Percentiles rank a stretch among this genome's conserved stretches.
Conservation (phyloP, 2,888 invertebrate genomes). For the Oligia fasciuncula region DNA sequence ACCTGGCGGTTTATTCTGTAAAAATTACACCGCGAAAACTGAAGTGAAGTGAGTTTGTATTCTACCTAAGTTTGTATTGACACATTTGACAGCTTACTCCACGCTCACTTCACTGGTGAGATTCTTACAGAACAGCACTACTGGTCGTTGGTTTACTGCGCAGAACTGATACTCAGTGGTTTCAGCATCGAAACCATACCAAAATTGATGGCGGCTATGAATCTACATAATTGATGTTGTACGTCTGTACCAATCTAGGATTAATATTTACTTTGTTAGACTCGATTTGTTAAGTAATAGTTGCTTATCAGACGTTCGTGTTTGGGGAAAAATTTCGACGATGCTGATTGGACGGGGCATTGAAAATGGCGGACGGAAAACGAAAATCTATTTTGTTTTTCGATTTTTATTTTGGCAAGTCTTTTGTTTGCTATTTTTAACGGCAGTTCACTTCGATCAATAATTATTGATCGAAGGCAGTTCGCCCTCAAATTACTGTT, state of each 20-base stretch:
- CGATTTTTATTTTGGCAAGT: background rate
- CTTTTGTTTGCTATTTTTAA: background rate
- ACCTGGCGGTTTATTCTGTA: too few relatives aligned
- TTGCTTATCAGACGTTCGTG: slow-evolving; percentile 53
- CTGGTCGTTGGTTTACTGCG: background rate
- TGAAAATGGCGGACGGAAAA: slow-evolving; percentile 20
- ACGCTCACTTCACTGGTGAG: background rate
- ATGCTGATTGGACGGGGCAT: slow-evolving; percentile 60
- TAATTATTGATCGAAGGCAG: too few relatives aligned
- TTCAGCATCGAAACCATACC: slow-evolving; percentile 6
- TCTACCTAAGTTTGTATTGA: background rate
- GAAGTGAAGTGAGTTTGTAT: background rate
- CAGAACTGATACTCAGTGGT: background rate
- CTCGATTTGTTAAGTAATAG: slow-evolving; percentile 64
- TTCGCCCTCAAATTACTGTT: background rate
- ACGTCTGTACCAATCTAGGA: slow-evolving; percentile 43
- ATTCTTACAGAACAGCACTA: background rate
- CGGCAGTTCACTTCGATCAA: background rate
- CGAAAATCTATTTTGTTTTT: background rate
- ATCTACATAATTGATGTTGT: slow-evolving; percentile 63
- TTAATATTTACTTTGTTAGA: slow-evolving; percentile 62
- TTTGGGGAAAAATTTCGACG: slow-evolving; percentile 61
- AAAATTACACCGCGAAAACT: background rate
- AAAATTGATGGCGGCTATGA: slow-evolving; percentile 48
- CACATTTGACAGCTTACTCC: background rate